A percentile compares a stretch with the other conserved stretches of the same genome.
phyloP scores from a whole-genome alignment of 37 sponge, comb jelly and placozoan species.

The Cladorhizidae sp. region DNA sequence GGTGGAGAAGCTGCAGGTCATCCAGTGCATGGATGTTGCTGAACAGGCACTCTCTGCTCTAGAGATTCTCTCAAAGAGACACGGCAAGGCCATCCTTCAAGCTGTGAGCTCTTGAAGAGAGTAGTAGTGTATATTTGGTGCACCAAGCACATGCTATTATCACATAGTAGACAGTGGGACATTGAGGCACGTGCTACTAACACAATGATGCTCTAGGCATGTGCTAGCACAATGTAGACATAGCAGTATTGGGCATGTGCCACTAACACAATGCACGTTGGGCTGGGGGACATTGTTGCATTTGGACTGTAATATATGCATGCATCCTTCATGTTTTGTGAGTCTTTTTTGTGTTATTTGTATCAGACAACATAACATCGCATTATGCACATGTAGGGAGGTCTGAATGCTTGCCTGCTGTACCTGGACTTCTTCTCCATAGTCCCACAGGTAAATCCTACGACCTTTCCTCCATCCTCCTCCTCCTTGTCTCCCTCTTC shows the following conservation, averaged over 20 bases:
- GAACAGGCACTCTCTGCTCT: slow-evolving; percentile 95
- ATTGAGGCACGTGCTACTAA: too few relatives aligned
- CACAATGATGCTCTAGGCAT: background rate
- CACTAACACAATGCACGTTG: background rate
- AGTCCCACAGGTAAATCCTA: slow-evolving; percentile 68
- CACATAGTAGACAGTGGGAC: too few relatives aligned
- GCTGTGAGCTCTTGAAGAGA: slow-evolving; percentile 82
- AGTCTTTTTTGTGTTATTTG: background rate
- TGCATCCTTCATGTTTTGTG: background rate
- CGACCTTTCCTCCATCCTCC: too few relatives aligned
- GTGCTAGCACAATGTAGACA: too few relatives aligned
- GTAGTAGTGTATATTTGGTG: too few relatives aligned
- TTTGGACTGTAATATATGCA: background rate
- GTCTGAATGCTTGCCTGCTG: slow-evolving; percentile 80
- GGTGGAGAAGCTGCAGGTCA: slow-evolving; percentile 79
- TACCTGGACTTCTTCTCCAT: slow-evolving; percentile 98
- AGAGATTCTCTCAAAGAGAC: slow-evolving; percentile 83
- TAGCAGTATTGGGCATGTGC: too few relatives aligned
- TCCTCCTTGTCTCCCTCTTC: too few relatives aligned
- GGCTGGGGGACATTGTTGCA: too few relatives aligned
- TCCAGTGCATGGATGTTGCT: slow-evolving; percentile 98
- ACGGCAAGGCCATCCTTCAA: slow-evolving; percentile 83
- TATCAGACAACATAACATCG: background rate
- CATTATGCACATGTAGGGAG: slow-evolving; percentile 72
- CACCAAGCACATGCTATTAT: too few relatives aligned